Percentiles rank a stretch among this genome's conserved stretches.
These are phyloP conservation scores for Ormyrus nitidulus DNA, from an alignment of 2,888 invertebrate species.

Conservation along the genomic window DNA sequence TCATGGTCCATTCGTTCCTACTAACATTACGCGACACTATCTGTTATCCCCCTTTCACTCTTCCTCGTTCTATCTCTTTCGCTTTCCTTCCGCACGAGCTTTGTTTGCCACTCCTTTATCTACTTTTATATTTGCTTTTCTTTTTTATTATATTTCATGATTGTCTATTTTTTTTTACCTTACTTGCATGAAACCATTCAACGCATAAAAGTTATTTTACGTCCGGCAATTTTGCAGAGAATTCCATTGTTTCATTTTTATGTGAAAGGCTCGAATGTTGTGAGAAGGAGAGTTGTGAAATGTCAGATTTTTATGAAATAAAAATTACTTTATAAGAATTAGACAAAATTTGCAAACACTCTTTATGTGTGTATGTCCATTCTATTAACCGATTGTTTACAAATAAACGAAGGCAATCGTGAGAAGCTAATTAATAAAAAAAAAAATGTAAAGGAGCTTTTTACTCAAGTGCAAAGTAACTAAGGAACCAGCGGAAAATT, in stretches of 20 bases:
- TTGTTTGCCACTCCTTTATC: constrained; percentile 30
- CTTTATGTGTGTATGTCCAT: too few relatives aligned
- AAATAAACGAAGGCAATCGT: too few relatives aligned
- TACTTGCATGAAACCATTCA: background rate
- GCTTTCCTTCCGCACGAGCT: background rate
- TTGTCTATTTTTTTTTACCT: constrained; percentile 7
- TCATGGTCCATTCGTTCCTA: constrained; percentile 25
- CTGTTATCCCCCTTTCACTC: background rate
- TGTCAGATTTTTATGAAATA: too few relatives aligned
- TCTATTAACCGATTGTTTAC: too few relatives aligned
- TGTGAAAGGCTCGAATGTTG: background rate
- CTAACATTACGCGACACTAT: background rate
- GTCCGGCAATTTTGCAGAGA: background rate
- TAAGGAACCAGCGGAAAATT: too few relatives aligned
- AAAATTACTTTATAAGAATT: too few relatives aligned
- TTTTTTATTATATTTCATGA: constrained; percentile 11
- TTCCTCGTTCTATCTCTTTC: constrained; percentile 1
- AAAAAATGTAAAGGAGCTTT: too few relatives aligned
- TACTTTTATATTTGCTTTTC: constrained; percentile 1
- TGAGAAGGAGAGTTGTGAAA: too few relatives aligned
- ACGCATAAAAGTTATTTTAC: constrained; percentile 13
- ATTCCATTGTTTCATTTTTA: background rate
- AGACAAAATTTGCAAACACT: too few relatives aligned
- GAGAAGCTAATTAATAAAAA: too few relatives aligned
- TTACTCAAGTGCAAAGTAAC: too few relatives aligned